phyloP scores from a whole-genome alignment of 2,888 invertebrate species.

The Amblyjoppa proteus region DNA sequence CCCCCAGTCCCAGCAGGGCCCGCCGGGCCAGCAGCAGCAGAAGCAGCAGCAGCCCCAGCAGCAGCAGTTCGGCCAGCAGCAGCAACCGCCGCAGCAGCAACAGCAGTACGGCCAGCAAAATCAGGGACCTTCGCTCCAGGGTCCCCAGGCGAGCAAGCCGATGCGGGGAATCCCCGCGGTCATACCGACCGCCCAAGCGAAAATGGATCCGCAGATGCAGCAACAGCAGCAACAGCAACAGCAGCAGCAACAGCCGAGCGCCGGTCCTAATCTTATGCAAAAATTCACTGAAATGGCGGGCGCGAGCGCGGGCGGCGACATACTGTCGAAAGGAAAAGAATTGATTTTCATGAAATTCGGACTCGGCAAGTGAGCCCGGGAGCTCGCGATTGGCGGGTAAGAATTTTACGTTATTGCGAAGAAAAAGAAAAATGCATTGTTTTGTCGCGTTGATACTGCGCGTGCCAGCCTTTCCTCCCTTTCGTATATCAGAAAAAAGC shows the following conservation, averaged over 20 bases:
- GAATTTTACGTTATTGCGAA: neutral
- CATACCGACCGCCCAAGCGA: conserved; percentile 83
- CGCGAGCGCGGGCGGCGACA: conserved; percentile 93
- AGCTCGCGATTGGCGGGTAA: conserved; percentile 32
- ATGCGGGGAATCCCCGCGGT: conserved; percentile 86
- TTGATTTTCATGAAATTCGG: conserved; percentile 98
- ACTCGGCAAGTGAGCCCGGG: conserved; percentile 87
- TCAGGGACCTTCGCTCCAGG: conserved; percentile 78
- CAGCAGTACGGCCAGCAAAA: conserved; percentile 79
- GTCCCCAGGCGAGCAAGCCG: conserved; percentile 78
- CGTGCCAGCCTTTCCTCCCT: neutral
- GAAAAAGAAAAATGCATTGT: conserved; percentile 1
- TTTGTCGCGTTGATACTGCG: neutral
- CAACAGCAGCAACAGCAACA: conserved; percentile 85
- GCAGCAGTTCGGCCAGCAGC: conserved; percentile 73
- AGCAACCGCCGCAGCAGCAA: conserved; percentile 82
- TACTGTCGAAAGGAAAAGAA: conserved; percentile 96
- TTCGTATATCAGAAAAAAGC: neutral
- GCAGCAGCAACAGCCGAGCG: conserved; percentile 83
- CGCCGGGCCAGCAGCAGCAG: conserved; percentile 78
- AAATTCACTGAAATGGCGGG: conserved; percentile 94
- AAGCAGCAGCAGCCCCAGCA: conserved; percentile 77
- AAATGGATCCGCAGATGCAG: conserved; percentile 80
- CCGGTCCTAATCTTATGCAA: conserved; percentile 93
- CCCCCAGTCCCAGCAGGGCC: conserved; percentile 77